phyloP scores from a whole-genome alignment of 2,113 vertebrate species.

The rat (Rattus norvegicus) region DNA sequence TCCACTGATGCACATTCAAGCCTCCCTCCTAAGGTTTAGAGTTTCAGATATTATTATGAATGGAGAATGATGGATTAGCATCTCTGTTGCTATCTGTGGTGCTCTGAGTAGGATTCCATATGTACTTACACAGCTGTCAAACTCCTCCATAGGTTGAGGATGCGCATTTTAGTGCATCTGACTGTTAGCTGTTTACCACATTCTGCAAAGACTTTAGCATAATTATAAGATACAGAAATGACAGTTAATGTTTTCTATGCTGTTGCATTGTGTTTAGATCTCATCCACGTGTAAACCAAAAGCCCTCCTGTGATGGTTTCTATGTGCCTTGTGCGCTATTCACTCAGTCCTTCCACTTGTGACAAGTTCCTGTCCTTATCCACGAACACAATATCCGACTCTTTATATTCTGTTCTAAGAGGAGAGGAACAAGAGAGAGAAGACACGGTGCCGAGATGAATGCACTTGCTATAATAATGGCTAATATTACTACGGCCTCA shows the following conservation, averaged over 20 bases:
- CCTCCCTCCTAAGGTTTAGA: constrained; percentile 31
- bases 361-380: not conserved
- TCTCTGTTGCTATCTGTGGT: not conserved
- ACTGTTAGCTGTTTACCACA: not conserved
- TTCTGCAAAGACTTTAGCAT: constrained; percentile 15
- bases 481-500: not conserved
- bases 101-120: constrained; percentile 27
- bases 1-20: not conserved
- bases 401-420: not conserved
- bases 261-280: constrained; percentile 12
- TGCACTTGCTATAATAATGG: constrained; percentile 12
- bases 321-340: not conserved
- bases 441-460: not conserved
- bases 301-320: not conserved
- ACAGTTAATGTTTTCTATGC: not conserved
- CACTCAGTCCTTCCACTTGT: not conserved
- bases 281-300: not conserved
- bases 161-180: not conserved
- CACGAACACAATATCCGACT: not conserved
- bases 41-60: constrained; percentile 28
- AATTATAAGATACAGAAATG: not conserved
- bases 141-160: not conserved
- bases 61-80: constrained; percentile 50
- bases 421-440: not conserved
- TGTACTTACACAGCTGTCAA: not conserved